A percentile compares a stretch with the other conserved stretches of the same genome.
These are phyloP conservation scores for Neodiprion fabricii DNA, from an alignment of 1,140 invertebrate species.

Conservation along the genomic window DNA sequence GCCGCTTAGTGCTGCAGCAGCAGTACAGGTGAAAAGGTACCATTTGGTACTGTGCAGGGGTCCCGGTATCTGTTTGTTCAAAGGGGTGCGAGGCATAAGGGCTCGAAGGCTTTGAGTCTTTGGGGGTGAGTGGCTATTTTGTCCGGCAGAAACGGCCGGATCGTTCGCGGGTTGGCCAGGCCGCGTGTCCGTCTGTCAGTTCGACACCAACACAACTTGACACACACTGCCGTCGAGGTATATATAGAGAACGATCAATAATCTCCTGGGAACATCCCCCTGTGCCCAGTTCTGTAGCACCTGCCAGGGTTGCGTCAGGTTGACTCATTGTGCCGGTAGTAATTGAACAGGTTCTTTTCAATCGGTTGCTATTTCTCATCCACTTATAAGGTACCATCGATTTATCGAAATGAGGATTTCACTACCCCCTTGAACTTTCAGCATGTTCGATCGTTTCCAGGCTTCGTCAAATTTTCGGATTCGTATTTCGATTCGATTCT, in stretches of 20 bases:
- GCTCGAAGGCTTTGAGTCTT: background rate
- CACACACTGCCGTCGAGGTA: constrained; percentile 38
- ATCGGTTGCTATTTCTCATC: too few species aligned
- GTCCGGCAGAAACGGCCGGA: background rate
- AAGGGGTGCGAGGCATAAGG: background rate
- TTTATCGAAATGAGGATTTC: too few species aligned
- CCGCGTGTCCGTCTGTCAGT: constrained; percentile 30
- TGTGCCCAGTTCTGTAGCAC: constrained; percentile 28
- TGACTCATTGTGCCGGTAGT: background rate
- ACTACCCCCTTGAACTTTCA: too few species aligned
- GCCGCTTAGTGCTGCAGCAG: too few species aligned
- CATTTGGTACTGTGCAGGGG: background rate
- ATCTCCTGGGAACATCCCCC: constrained; percentile 56
- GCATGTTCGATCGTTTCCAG: too few species aligned
- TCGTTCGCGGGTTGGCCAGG: background rate
- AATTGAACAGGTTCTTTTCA: constrained; percentile 3
- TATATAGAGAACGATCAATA: constrained; percentile 54
- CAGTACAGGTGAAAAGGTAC: too few species aligned
- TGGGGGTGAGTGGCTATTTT: background rate
- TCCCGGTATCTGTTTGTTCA: background rate
- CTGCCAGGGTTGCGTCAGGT: constrained; percentile 1
- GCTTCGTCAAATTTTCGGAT: background rate
- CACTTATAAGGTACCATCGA: too few species aligned
- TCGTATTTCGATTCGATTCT: background rate
- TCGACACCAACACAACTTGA: constrained; percentile 1